Evolutionary conservation across 2,113 vertebrate genomes (phyloP).

Genomic region (Fukomys damarensis): DNA sequence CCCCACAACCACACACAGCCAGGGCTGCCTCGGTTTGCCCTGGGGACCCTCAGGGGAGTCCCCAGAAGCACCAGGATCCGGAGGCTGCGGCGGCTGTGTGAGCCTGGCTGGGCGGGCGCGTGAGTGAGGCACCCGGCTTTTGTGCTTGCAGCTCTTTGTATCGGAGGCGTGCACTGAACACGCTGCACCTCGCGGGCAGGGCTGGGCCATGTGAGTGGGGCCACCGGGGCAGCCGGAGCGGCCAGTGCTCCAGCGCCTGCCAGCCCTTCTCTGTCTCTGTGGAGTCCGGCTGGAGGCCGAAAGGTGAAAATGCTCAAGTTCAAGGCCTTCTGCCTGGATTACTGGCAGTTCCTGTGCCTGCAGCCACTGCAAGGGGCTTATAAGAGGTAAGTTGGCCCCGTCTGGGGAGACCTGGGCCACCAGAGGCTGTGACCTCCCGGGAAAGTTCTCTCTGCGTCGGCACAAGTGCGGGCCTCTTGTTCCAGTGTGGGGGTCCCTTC

Average conservation of each 20-base stretch:
- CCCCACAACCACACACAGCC: neutral
- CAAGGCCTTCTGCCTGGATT: constrained; percentile 98
- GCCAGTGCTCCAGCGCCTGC: neutral
- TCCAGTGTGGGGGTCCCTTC: rapidly evolving
- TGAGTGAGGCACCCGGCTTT: constrained; percentile 75
- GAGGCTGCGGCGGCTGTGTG: constrained; percentile 55
- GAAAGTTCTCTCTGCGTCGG: neutral
- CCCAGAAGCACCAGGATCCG: constrained; percentile 41
- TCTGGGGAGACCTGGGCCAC: neutral
- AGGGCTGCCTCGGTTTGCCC: neutral
- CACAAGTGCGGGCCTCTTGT: rapidly evolving
- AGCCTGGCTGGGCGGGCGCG: constrained; percentile 61
- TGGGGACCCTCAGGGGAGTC: constrained; percentile 48
- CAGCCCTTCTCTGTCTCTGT: neutral
- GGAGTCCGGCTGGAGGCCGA: neutral
- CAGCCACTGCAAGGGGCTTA: constrained; percentile 95
- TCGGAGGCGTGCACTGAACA: constrained; percentile 55
- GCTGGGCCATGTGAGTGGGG: constrained; percentile 82
- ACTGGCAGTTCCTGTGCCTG: constrained; percentile 97
- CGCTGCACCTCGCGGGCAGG: constrained; percentile 72
- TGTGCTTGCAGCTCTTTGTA: constrained; percentile 86
- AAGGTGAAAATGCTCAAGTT: constrained; percentile 94
- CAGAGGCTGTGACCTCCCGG: neutral
- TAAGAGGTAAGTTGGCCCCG: constrained; percentile 91
- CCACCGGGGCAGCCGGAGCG: neutral